Conservation (phyloP, 2,797 vertebrate genomes). For the Sebastes baramenuke region DNA sequence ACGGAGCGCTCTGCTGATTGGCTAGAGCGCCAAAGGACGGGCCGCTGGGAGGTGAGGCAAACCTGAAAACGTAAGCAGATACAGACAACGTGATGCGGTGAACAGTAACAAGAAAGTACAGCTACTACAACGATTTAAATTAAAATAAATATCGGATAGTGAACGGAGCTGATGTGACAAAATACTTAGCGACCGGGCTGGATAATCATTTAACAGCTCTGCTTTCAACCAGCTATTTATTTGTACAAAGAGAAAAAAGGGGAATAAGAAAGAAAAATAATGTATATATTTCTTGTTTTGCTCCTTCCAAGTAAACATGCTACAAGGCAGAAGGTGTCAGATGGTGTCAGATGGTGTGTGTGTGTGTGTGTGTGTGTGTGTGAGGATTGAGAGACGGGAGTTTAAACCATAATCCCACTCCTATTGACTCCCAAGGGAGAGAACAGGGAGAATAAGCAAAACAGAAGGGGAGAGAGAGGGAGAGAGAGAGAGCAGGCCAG, state of each 20-base stretch:
- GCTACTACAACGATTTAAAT: neutral
- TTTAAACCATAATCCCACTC: constrained; percentile 64
- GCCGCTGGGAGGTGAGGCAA: constrained; percentile 75
- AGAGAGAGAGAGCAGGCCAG: constrained; percentile 40
- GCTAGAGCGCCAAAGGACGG: constrained; percentile 89
- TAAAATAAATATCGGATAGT: neutral
- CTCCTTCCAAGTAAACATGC: constrained; percentile 15
- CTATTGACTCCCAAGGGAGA: constrained; percentile 30
- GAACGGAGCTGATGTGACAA: neutral
- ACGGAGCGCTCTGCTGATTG: constrained; percentile 86
- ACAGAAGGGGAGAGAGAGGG: neutral
- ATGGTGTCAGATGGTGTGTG: neutral
- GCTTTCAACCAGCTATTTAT: neutral
- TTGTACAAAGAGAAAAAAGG: neutral
- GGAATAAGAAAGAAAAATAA: neutral
- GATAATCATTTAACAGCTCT: neutral
- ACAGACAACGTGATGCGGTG: neutral
- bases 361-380: constrained; percentile 10
- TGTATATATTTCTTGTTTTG: neutral
- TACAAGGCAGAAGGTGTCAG: constrained; percentile 33
- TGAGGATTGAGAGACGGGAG: constrained; percentile 47
- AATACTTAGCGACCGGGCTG: neutral
- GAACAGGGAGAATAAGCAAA: constrained; percentile 41
- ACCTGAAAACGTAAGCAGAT: constrained; percentile 59
- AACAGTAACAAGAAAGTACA: neutral